Conservation (phyloP, 2,113 vertebrate species). For the Ibidorhyncha struthersii region DNA sequence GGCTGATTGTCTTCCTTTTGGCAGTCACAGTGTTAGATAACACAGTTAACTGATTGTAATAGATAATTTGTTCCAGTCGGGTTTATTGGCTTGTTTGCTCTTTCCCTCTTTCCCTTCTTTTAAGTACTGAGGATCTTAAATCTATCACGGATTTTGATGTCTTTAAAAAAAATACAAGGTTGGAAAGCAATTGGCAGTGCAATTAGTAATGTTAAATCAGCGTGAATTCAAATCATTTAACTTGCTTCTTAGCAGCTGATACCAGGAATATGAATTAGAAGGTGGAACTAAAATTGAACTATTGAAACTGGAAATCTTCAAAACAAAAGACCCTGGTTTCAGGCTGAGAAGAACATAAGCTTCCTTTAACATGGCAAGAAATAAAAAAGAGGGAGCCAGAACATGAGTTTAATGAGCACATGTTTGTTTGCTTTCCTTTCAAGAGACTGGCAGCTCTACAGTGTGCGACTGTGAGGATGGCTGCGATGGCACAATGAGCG, state of each 20-base stretch:
- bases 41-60: constrained; percentile 53
- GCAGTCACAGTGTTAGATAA: constrained; percentile 29
- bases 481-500: background rate
- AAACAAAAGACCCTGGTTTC: constrained; percentile 53
- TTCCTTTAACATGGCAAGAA: constrained; percentile 44
- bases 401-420: constrained; percentile 25
- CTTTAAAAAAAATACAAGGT: constrained; percentile 62
- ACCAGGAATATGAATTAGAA: constrained; percentile 64
- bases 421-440: constrained; percentile 15
- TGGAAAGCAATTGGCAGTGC: constrained; percentile 57
- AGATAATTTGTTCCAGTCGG: constrained; percentile 55
- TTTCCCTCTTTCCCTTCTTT: constrained; percentile 26
- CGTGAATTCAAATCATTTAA: constrained; percentile 72
- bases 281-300: constrained; percentile 61
- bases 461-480: background rate
- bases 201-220: constrained; percentile 65
- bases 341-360: constrained; percentile 40
- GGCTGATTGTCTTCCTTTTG: constrained; percentile 30
- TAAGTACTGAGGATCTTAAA: constrained; percentile 45
- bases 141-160: constrained; percentile 56
- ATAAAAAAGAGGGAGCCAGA: constrained; percentile 23
- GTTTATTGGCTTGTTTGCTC: constrained; percentile 54
- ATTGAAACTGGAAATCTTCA: constrained; percentile 47
- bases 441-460: constrained; percentile 34
- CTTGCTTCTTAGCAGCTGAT: constrained; percentile 68